Base-by-base conservation (phyloP, 2,888 invertebrate species). In the Mylabris sibirica region DNA sequence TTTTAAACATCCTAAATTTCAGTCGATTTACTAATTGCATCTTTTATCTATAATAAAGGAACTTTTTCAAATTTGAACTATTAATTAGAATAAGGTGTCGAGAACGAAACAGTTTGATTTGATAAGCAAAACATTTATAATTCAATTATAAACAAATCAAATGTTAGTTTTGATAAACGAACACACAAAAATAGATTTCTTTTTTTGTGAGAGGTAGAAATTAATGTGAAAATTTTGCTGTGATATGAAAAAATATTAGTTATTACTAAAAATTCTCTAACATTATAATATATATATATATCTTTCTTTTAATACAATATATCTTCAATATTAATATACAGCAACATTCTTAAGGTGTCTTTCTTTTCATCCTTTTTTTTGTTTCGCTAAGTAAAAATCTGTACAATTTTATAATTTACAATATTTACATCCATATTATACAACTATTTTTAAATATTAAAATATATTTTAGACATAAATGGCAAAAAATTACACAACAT, bases 221-320 rank as follows among this genome's bases (percentile, higher is more conserved):
- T 68, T 67, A 71, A 74, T 71, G 57, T 68, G 53, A 66, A 73
- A 72, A 70, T 72, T 70, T 74, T 72, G 72, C 71, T 75, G 76
- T 75, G 76, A 79, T 79, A 80, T 79, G 79, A 79, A 80, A 80
- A 80, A 80, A 80, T 80, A 80, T 77, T 74, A 76, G 75, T 74
- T 70, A 71, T 76, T 66, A 71, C 72, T 75, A 74, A 76, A 75
- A 78, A 77, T 74, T 74, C 77, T 79, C 78, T 80, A 81, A 80
- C 79, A 81, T 78, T 78, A 74, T 79, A n/a, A n/a, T n/a, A n/a
- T n/a, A n/a, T n/a, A n/a, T 79, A 80, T 81, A 81, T 79, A 77
- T 77, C 76, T 77, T 76, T 76, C 74, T 69, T 74, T 76, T 76
- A 53, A 53, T 53, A 53, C 53, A 53, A 53, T 53, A 53, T 53